Base-by-base conservation (phyloP, 2,113 vertebrate genomes). In the Zosterops japonicus region DNA sequence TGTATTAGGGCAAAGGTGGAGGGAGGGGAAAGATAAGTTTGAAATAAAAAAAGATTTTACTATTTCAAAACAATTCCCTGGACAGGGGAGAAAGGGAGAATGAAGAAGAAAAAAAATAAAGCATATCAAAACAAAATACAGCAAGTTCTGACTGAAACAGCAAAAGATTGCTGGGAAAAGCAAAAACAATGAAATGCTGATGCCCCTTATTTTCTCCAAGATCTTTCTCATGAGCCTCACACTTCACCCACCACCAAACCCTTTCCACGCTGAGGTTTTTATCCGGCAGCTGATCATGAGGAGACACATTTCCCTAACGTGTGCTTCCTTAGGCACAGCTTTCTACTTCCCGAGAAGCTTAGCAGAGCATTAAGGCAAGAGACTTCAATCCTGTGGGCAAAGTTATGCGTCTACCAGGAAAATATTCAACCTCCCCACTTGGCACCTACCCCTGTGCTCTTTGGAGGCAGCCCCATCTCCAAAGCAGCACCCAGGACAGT, bases 381-480 rank as follows among this genome's bases (percentile, higher is more conserved):
- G 60, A 67, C 78, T 90, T 76, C 88, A 91, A 33, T 84, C 82
- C 91, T 92, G 86, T 82, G 91, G 83, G 83, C 74, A 97, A 96
- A 91, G 55, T 65, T 91, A 72, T 95, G 70, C 25, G 83, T 91
- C 92, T 86, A 82, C 81, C 50, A 94, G 93, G 95, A 97, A 97
- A 98, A 96, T 96, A 97, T 92, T 96, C 94, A 95, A 27, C 63
- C 65, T 96, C 81, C 57, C 80, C 87, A 92, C 47, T 93, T 95
- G 96, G 93, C 94, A 85, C 33, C 76, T 94, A 93, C 67, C 64
- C 92, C 53, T 78, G 64, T 65, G 83, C 68, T 94, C 64, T 97
- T 95, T 96, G 90, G 89, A 96, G 69, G 89, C 91, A 92, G 72
- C 85, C 95, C 87, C 88, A 94, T 93, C 64, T 71, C 81, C 65